phyloP scores from a whole-genome alignment of 2,113 vertebrate genomes.

The Microtus richardsoni region DNA sequence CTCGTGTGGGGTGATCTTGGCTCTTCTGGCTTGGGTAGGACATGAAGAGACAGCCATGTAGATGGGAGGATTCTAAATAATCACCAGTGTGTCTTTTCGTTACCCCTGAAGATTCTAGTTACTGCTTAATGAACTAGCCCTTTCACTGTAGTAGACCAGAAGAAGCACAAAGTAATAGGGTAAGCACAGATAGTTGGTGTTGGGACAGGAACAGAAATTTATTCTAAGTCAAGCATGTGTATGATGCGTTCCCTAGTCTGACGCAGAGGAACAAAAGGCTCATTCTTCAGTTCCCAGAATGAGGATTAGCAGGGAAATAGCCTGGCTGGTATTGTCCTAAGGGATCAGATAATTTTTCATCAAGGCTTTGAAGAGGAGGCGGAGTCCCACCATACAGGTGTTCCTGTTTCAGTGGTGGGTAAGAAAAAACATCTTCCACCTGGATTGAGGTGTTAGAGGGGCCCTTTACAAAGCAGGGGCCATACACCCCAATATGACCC shows the following conservation, averaged over 20 bases:
- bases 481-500: background rate
- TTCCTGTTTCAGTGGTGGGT: rapidly evolving
- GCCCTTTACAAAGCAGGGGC: background rate
- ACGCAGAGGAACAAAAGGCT: slow-evolving; percentile 61
- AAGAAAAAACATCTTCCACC: background rate
- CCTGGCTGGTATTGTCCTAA: slow-evolving; percentile 45
- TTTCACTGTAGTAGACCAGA: background rate
- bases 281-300: slow-evolving; percentile 63
- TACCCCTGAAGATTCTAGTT: background rate
- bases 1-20: background rate
- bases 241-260: slow-evolving; percentile 46
- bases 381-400: background rate
- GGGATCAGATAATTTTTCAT: slow-evolving; percentile 51
- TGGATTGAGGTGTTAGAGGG: background rate
- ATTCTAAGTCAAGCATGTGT: slow-evolving; percentile 39
- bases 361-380: background rate
- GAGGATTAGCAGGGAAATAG: slow-evolving; percentile 26
- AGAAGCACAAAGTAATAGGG: background rate
- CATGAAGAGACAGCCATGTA: background rate
- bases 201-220: slow-evolving; percentile 30
- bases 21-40: background rate
- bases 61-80: background rate
- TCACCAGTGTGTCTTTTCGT: background rate
- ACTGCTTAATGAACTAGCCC: background rate
- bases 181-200: slow-evolving; percentile 5